Evolutionary conservation across 2,888 invertebrate genomes (phyloP), one percentile per base, ranked within the genome.

Genomic region (Apotomis capreana): DNA sequence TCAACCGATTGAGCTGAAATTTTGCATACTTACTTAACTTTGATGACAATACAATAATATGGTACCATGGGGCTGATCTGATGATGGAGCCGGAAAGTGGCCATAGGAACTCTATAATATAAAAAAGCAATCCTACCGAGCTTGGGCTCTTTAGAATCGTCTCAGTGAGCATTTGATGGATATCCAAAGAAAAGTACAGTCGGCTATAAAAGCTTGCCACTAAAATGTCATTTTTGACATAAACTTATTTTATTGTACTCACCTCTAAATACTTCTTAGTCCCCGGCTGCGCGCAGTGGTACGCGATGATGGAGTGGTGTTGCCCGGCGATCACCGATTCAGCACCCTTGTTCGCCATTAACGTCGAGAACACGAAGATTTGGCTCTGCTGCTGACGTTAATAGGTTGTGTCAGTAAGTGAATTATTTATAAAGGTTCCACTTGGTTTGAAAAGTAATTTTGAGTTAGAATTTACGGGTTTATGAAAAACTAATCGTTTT

Each of bases 341-440:
- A 0, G 99, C 99, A 5, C 98, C 98, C 85, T 98, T 97, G 90
- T 99, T 99, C 4, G 99, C 99, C 90, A 98, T 92, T 82, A 96
- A 94, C 8, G 99, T 99, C 36, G 98, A 98, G 94, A 99, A 99
- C 79, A 99, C 99, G 95, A 98, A 99, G 87, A 99, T 98, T 90
- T 99, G 98, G 92, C 98, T 98, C 92, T 99, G 98, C 91, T 99
- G 98, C 93, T 98, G 98, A 97, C 97, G 96, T 79, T 84, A 87
- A 63, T 9, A 37, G n/a, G 51, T 68, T 68, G 59, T 57, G 37
- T 67, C 58, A 67, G 65, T 57, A 46, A 65, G 46, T 12, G 26
- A 55, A 26, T 3, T 9, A 10, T 10, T 44, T 44, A 3, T 8
- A 8, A 6, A 44, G 6, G 5, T 44, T 44, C 2, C 26, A 26